Evolutionary conservation across 2,113 vertebrate species (phyloP), one percentile per base, ranked within the genome.

Genomic region (Bettongia penicillata): DNA sequence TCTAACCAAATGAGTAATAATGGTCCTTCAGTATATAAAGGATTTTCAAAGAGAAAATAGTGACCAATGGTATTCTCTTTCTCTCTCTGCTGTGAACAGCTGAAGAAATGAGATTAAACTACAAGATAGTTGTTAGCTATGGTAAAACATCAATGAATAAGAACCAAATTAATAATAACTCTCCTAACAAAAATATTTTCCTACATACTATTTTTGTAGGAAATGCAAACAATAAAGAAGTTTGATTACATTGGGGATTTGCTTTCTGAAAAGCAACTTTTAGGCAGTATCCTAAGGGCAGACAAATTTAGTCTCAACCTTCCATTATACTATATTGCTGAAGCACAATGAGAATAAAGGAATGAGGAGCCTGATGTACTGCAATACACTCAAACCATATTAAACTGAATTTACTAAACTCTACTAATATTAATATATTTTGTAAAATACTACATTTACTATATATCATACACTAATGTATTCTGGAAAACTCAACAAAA

Each of bases 401-500:
- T 55, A 94, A 93, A 50, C 0, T 95, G 90, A 37, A 6, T 84
- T 84, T 43, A 90, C 94, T 93, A 93, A 2, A 95, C 25, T 50
- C 31, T 91, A 77, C 61, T n/a, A 55, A 96, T 92, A 50, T 22
- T 28, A 57, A 91, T 25, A 12, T 53, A 93, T 31, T 14, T 48
- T 92, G 95, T 10, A 97, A 93, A 94, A 47, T 96, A 52, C 43
- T 47, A 53, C 89, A 91, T 91, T 93, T 93, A 95, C 37, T 68
- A 22, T 43, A 84, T 84, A 22, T 43, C 23, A 84, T 84, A 94
- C 84, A 50, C 22, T 28, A 57, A 91, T 37, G 23, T 49, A 93
- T 47, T 22, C 48, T 92, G 95, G 22, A 97, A 93, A 94, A n/a
- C 96, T 61, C 43, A 25, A 53, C 89, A 94, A 94, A 31, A 51